Conservation (phyloP, 2,888 invertebrate species). For the Iselma pallidipennis region DNA sequence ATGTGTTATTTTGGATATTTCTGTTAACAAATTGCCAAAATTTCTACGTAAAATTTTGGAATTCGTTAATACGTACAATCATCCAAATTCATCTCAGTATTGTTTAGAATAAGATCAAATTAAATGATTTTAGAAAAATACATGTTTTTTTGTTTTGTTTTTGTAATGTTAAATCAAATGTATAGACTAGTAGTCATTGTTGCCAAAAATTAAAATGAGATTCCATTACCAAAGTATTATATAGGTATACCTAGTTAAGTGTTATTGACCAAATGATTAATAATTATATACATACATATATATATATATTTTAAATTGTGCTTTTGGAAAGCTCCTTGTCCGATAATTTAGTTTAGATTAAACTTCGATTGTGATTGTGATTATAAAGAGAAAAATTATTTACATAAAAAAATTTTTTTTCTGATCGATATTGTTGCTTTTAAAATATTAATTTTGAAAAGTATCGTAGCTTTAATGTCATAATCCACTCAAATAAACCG, state of each 20-base stretch:
- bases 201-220: constrained; percentile 39
- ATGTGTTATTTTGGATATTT: constrained; percentile 13
- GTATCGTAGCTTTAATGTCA: constrained; percentile 24
- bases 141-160: constrained; percentile 17
- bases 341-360: constrained; percentile 16
- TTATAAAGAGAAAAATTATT: background rate
- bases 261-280: constrained; percentile 37
- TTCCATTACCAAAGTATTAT: constrained; percentile 41
- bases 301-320: constrained; percentile 23
- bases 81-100: constrained; percentile 12
- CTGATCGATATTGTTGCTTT: constrained; percentile 9
- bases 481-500: constrained; percentile 12
- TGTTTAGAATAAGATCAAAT: constrained; percentile 3
- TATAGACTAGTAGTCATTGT: constrained; percentile 35
- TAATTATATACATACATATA: too few relatives aligned
- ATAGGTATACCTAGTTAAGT: constrained; percentile 37
- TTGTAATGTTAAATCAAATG: constrained; percentile 27
- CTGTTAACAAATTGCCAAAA: background rate
- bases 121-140: constrained; percentile 9
- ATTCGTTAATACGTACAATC: background rate
- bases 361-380: background rate
- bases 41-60: background rate
- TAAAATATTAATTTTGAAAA: constrained; percentile 12
- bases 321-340: constrained; percentile 23
- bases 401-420: background rate